Base-by-base conservation (phyloP, 2,113 vertebrate genomes). In the Entomyzon cyanotis region DNA sequence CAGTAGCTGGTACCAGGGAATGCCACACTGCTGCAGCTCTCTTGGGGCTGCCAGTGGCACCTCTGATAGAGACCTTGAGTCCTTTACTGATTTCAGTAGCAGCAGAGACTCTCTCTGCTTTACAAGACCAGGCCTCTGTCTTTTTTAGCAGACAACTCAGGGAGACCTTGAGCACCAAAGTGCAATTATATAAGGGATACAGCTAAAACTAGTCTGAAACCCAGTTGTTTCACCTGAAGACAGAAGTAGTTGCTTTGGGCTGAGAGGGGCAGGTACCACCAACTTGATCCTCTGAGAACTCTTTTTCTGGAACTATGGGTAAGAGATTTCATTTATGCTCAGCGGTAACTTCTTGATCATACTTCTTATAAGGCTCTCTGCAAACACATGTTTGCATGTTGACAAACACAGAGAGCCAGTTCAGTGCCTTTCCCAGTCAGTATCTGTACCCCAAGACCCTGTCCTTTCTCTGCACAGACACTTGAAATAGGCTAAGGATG, bases 11-110 rank as follows among this genome's bases (percentile, higher is more conserved):
- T 3, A 35, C 17, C 70, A 62, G n/a, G 19, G 41, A 46, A 41
- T 31, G 30, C 35, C 35, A 46, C 87, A 76, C 17, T 35, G 73
- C 55, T 33, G 24, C 35, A 68, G 47, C 31, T 82, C 63, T 13
- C 33, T 20, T 44, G 73, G 30, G 8, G 44, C 15, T 46, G 7
- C 15, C 69, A 28, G 55, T 23, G 73, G 70, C 30, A 78, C 46
- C 64, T 67, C 56, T 41, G 20, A 55, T 0, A 37, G 30, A 75
- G 2, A 47, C 39, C 0, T 0, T 1, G 0, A 85, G n/a, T 42
- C 58, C 52, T 59, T 15, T 46, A 28, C 2, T 69, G 7, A 39
- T 46, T 69, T 73, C 35, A 69, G 0, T 0, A 62, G 42, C 71
- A 84, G 25, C 7, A 63, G 56, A 50, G 24, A 37, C 19, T 56